A percentile compares a stretch with the other conserved stretches of the same genome.
Conservation (phyloP, 2,113 vertebrate species). For the Neogobius melanostomus region DNA sequence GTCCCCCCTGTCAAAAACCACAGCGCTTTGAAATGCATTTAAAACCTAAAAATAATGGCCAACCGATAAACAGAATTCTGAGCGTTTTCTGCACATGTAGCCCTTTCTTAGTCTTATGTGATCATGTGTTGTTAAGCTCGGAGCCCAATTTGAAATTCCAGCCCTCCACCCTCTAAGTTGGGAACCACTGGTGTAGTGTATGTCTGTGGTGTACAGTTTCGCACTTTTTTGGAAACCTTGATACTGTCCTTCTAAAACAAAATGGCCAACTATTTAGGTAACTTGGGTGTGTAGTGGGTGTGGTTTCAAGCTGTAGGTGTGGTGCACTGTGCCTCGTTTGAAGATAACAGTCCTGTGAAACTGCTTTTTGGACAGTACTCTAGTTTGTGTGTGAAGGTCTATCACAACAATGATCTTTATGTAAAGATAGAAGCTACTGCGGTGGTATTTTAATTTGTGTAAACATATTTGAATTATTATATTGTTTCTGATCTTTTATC, state of each 20-base stretch:
- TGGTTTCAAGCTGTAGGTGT: slow-evolving; percentile 45
- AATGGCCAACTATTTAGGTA: slow-evolving; percentile 39
- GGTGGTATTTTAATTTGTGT: too few species aligned
- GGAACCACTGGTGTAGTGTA: too few species aligned
- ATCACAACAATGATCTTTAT: neutral
- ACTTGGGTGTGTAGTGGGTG: slow-evolving; percentile 46
- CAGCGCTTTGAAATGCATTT: too few species aligned
- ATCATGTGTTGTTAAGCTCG: too few species aligned
- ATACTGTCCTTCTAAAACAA: neutral
- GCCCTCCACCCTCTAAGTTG: too few species aligned
- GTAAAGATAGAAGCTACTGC: too few species aligned
- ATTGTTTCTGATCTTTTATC: neutral
- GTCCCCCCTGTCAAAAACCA: too few species aligned
- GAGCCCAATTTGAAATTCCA: too few species aligned
- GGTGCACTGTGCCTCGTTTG: slow-evolving; percentile 28
- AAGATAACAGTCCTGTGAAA: slow-evolving; percentile 41
- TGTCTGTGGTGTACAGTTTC: neutral
- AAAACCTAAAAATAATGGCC: too few species aligned
- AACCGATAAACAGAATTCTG: too few species aligned
- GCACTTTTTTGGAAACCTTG: neutral
- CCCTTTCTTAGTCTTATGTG: too few species aligned
- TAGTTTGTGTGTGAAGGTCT: slow-evolving; percentile 21
- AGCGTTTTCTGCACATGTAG: too few species aligned
- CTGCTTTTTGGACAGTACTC: slow-evolving; percentile 19
- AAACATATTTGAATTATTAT: neutral